Percentiles rank a stretch among this genome's conserved stretches.
phyloP scores from a whole-genome alignment of 2,888 invertebrate genomes.

The Athalia cordata region DNA sequence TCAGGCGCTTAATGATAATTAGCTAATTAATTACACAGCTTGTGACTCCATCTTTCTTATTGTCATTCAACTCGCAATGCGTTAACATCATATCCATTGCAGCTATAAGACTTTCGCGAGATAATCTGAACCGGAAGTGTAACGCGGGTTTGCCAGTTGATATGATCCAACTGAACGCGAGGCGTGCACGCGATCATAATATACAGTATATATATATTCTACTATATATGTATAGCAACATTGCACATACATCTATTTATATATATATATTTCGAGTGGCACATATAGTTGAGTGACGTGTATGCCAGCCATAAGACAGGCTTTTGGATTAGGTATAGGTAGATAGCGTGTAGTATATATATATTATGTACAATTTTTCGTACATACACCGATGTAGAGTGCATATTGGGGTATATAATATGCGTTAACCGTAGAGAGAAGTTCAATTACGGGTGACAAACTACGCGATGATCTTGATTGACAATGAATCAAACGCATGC shows the following conservation, averaged over 20 bases:
- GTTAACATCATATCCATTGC: neutral
- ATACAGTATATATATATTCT: constrained; percentile 2
- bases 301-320: constrained; percentile 23
- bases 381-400: too few species aligned
- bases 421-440: too few species aligned
- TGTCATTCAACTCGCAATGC: too few species aligned
- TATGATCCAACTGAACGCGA: constrained; percentile 48
- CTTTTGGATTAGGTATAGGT: constrained; percentile 29
- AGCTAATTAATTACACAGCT: too few species aligned
- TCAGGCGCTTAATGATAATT: too few species aligned
- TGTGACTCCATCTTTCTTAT: too few species aligned
- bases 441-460: too few species aligned
- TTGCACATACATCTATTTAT: too few species aligned
- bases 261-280: constrained; percentile 19
- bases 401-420: too few species aligned
- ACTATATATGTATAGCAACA: too few species aligned
- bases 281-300: constrained; percentile 40
- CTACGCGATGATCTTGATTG: constrained; percentile 13
- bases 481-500: constrained; percentile 16
- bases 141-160: constrained; percentile 57
- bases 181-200: constrained; percentile 57
- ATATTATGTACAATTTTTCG: too few species aligned
- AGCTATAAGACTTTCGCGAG: constrained; percentile 71
- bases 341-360: too few species aligned
- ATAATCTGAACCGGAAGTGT: constrained; percentile 60